Evolutionary conservation across 2,113 vertebrate genomes (phyloP).

Genomic region (Dermatemys mawii): DNA sequence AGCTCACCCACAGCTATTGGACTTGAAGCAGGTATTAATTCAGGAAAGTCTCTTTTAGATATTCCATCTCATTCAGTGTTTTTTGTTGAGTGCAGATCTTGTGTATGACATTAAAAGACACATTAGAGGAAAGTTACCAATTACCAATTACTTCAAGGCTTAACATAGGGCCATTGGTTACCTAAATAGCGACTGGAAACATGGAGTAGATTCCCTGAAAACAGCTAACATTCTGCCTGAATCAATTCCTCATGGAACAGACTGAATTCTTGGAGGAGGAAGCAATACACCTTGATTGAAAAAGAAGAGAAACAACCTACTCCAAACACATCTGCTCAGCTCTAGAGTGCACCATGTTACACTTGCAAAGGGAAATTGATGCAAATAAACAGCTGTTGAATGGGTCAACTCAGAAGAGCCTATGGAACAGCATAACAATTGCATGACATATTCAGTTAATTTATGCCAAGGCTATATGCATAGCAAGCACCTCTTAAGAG

Average conservation of each 20-base stretch:
- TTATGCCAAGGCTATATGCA: constrained; percentile 67
- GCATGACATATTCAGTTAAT: constrained; percentile 54
- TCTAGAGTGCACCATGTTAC: constrained; percentile 55
- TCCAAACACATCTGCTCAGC: constrained; percentile 67
- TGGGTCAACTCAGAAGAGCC: constrained; percentile 58
- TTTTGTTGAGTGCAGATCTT: fast-evolving
- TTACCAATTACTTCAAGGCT: background rate
- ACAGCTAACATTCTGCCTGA: constrained; percentile 6
- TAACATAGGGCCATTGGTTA: background rate
- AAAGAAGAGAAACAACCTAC: constrained; percentile 28
- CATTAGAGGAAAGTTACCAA: background rate
- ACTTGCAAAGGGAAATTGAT: constrained; percentile 57
- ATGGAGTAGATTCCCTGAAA: constrained; percentile 16
- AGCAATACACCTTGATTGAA: constrained; percentile 66
- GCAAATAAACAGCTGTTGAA: constrained; percentile 69
- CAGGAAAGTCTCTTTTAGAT: background rate
- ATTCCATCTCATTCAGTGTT: background rate
- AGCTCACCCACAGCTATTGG: no score
- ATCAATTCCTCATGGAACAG: constrained; percentile 10
- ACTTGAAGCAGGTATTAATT: no score
- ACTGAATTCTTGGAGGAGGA: constrained; percentile 40
- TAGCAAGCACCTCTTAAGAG: constrained; percentile 57
- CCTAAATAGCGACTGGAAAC: constrained; percentile 3
- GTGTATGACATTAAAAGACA: background rate
- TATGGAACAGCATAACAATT: constrained; percentile 63